Percentiles rank a stretch among this genome's conserved stretches.
Evolutionary conservation across 2,113 vertebrate species (phyloP).

Genomic region (Limanda limanda): DNA sequence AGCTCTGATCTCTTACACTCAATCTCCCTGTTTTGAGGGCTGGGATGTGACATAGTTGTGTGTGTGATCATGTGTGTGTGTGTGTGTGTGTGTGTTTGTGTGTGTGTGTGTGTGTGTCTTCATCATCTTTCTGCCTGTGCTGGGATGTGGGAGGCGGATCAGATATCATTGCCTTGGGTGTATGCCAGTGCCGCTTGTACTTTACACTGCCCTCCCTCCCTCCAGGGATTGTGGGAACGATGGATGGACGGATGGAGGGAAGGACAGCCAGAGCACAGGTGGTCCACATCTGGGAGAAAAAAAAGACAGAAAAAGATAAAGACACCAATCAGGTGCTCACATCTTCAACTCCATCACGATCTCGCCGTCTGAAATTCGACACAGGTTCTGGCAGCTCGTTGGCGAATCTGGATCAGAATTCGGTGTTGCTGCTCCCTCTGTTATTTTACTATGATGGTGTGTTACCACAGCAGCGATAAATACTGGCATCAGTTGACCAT

Average conservation of each 20-base stretch:
- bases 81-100: not conserved
- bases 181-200: slow-evolving; percentile 59
- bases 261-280: slow-evolving; percentile 63
- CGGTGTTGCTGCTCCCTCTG: slow-evolving; percentile 25
- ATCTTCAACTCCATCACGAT: slow-evolving; percentile 23
- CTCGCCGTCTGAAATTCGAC: slow-evolving; percentile 2
- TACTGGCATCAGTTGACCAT: slow-evolving; percentile 58
- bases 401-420: slow-evolving; percentile 44
- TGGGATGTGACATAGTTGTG: slow-evolving; percentile 47
- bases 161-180: slow-evolving; percentile 62
- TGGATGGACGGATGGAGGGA: slow-evolving; percentile 37
- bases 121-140: slow-evolving; percentile 51
- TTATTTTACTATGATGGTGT: slow-evolving; percentile 45
- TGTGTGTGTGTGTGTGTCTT: slow-evolving; percentile 3
- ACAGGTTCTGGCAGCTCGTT: slow-evolving; percentile 45
- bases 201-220: slow-evolving; percentile 30
- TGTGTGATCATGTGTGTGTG: not conserved
- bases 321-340: slow-evolving; percentile 32
- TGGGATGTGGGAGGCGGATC: slow-evolving; percentile 61
- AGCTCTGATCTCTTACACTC: slow-evolving; percentile 46
- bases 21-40: slow-evolving; percentile 20
- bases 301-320: not conserved
- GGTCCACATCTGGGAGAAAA: slow-evolving; percentile 38
- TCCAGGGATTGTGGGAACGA: slow-evolving; percentile 35
- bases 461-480: slow-evolving; percentile 45